Percentiles rank a stretch among this genome's conserved stretches.
Evolutionary conservation across 2,888 invertebrate species (phyloP).

Genomic region (Meiosimyza platycephala): DNA sequence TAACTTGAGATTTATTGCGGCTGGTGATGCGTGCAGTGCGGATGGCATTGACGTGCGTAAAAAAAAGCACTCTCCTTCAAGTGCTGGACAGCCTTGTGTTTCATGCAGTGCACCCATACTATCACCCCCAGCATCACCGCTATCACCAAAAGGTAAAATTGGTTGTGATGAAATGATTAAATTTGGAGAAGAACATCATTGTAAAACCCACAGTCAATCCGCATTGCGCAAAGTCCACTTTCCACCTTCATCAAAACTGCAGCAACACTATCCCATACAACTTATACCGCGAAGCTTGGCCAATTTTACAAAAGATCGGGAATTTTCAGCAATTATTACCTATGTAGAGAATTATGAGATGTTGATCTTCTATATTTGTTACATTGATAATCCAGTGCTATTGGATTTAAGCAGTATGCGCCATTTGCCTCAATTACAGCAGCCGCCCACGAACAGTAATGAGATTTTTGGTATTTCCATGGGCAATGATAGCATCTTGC

Average conservation of each 20-base stretch:
- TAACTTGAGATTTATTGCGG: neutral
- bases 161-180: neutral
- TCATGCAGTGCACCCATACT: no score
- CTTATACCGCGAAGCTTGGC: conserved; percentile 26
- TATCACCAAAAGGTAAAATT: neutral
- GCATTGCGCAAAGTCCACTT: no score
- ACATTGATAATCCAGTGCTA: conserved; percentile 39
- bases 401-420: conserved; percentile 40
- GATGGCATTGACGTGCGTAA: neutral
- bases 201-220: no score
- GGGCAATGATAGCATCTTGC: conserved; percentile 37
- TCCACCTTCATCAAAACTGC: conserved; percentile 28
- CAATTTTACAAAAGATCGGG: conserved; percentile 20
- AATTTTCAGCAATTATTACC: conserved; percentile 43
- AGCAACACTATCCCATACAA: conserved; percentile 32
- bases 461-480: conserved; percentile 43
- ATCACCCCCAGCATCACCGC: neutral
- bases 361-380: conserved; percentile 43
- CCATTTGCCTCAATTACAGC: conserved; percentile 27
- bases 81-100: neutral
- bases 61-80: neutral
- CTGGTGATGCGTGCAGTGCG: conserved; percentile 8
- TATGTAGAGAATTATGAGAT: conserved; percentile 38
- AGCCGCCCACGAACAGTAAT: conserved; percentile 11
- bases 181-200: conserved; percentile 15